Percentiles rank a stretch among this genome's conserved stretches.
Evolutionary conservation across 2,888 invertebrate species (phyloP).

Genomic region (Trimorus sp.): DNA sequence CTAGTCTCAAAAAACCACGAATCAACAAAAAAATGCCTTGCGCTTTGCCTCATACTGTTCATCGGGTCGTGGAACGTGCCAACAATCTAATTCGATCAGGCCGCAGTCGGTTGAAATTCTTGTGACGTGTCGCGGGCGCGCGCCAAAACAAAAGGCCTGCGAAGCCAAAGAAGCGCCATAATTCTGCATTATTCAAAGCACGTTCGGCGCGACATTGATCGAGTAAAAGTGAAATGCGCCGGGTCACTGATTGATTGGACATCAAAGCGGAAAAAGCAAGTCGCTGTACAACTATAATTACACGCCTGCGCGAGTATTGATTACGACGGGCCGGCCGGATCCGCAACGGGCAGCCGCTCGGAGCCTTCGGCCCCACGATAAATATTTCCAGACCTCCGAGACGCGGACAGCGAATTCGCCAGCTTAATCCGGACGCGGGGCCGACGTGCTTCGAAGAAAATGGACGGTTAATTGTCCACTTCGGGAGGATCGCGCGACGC

Average conservation of each 20-base stretch:
- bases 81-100: no score
- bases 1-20: no score
- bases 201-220: conserved; percentile 28
- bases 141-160: conserved; percentile 8
- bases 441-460: not conserved
- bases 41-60: no score
- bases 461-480: conserved; percentile 16
- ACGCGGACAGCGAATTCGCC: not conserved
- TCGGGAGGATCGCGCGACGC: conserved; percentile 1
- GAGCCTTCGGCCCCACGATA: conserved; percentile 6
- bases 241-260: conserved; percentile 33
- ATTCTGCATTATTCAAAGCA: conserved; percentile 33
- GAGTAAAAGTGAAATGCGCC: conserved; percentile 30
- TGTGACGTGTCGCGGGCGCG: not conserved
- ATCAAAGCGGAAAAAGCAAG: conserved; percentile 29
- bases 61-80: no score
- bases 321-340: conserved; percentile 22
- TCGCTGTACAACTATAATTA: conserved; percentile 32
- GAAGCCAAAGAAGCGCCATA: not conserved
- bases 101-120: not conserved
- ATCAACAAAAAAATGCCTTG: no score
- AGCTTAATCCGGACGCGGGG: no score
- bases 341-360: conserved; percentile 8
- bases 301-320: conserved; percentile 40
- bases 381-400: conserved; percentile 17